These are phyloP conservation scores for Eristalinus aeneus DNA, from an alignment of 2,888 invertebrate genomes.

Conservation along the genomic window DNA sequence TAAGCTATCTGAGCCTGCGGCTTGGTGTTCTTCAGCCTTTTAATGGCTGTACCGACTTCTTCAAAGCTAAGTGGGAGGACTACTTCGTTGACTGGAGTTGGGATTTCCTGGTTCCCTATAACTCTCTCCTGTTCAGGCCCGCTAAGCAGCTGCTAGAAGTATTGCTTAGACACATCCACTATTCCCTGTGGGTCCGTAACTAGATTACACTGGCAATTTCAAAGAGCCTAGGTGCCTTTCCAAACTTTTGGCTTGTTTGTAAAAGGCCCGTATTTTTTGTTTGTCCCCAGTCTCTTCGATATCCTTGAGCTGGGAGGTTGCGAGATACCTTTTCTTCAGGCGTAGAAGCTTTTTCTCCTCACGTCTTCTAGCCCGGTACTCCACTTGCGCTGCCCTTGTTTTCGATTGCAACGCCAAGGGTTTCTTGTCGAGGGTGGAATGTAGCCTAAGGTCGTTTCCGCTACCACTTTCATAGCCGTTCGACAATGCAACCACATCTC, in stretches of 20 bases:
- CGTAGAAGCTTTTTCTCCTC: neutral
- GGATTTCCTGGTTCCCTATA: neutral
- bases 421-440: too few species aligned
- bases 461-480: too few species aligned
- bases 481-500: too few species aligned
- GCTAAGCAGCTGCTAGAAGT: constrained; percentile 1
- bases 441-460: too few species aligned
- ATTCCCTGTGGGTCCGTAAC: constrained; percentile 1
- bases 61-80: neutral
- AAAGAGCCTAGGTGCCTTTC: neutral
- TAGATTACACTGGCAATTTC: neutral
- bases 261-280: neutral
- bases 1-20: too few species aligned
- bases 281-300: neutral
- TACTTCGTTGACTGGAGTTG: neutral
- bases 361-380: neutral
- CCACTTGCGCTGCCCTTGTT: neutral
- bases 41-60: too few species aligned
- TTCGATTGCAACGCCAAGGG: neutral
- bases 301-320: neutral
- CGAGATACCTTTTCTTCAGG: neutral
- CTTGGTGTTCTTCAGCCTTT: too few species aligned
- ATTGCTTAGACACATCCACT: constrained; percentile 3
- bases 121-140: neutral
- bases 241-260: neutral